Percentiles rank a stretch among this genome's conserved stretches.
Conservation (phyloP, 2,113 vertebrate genomes). For the Apodemus speciosus region DNA sequence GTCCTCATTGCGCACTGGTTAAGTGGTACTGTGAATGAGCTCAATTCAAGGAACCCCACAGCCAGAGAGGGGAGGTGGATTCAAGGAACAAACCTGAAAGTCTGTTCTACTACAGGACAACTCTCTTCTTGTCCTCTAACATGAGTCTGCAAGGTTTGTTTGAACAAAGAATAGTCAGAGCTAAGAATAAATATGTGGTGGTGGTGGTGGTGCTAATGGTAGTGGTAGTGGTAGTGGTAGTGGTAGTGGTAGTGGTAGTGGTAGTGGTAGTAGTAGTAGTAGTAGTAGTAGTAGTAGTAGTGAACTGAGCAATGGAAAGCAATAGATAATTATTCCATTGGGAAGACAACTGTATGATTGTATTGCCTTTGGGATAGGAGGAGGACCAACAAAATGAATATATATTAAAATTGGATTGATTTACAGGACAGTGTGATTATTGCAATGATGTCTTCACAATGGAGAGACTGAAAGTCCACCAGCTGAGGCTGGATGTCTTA, state of each 20-base stretch:
- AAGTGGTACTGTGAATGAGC: neutral
- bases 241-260: too few relatives aligned
- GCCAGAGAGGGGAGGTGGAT: neutral
- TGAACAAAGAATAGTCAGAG: neutral
- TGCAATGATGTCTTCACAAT: too few relatives aligned
- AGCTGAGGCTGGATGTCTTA: neutral
- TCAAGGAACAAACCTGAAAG: neutral
- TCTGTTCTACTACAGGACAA: neutral
- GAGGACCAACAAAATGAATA: neutral
- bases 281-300: too few relatives aligned
- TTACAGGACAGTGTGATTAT: neutral
- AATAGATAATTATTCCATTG: neutral
- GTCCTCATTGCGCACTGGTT: neutral
- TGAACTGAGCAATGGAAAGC: neutral
- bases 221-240: neutral
- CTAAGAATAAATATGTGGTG: neutral
- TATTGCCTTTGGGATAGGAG: neutral
- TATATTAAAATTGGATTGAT: neutral
- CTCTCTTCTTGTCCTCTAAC: neutral
- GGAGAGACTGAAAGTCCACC: neutral
- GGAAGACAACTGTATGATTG: neutral
- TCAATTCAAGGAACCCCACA: neutral
- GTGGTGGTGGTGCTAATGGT: too few relatives aligned
- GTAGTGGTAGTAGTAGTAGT: too few relatives aligned
- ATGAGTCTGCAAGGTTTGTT: neutral